Percentiles rank a stretch among this genome's conserved stretches.
Conservation (phyloP, 2,888 invertebrate genomes). For the Apamea epomidion region DNA sequence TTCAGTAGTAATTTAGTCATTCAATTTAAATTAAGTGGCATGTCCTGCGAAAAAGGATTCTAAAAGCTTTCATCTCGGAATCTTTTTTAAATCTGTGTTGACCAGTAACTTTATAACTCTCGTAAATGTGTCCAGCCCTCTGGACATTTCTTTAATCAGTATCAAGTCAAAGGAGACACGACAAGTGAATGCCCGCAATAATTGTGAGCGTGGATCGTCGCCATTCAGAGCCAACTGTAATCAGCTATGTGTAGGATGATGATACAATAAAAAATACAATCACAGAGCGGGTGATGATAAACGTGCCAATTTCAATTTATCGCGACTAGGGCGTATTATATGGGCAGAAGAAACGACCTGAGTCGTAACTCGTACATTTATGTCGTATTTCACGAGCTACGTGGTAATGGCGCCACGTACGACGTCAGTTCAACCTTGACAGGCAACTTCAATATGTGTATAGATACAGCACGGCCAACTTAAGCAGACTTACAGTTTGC, state of each 20-base stretch:
- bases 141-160: constrained; percentile 32
- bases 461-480: constrained; percentile 54
- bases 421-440: constrained; percentile 74
- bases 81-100: not conserved
- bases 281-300: constrained; percentile 81
- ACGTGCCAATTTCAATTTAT: constrained; percentile 85
- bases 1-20: too few relatives aligned
- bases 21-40: constrained; percentile 19
- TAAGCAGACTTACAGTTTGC: constrained; percentile 64
- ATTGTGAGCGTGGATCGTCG: constrained; percentile 40
- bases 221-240: constrained; percentile 61
- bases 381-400: constrained; percentile 84
- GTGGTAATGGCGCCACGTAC: constrained; percentile 82
- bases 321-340: constrained; percentile 80
- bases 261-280: constrained; percentile 81
- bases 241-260: constrained; percentile 69
- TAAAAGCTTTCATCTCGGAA: constrained; percentile 9
- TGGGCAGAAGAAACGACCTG: constrained; percentile 77
- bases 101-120: not conserved
- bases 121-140: not conserved
- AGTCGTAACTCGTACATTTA: constrained; percentile 83
- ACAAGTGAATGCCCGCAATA: constrained; percentile 42
- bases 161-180: constrained; percentile 3
- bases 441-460: constrained; percentile 65
- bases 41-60: not conserved